These are phyloP conservation scores for Stomatorhinus walkeri DNA, from an alignment of 2,797 vertebrate species.

Conservation along the genomic window DNA sequence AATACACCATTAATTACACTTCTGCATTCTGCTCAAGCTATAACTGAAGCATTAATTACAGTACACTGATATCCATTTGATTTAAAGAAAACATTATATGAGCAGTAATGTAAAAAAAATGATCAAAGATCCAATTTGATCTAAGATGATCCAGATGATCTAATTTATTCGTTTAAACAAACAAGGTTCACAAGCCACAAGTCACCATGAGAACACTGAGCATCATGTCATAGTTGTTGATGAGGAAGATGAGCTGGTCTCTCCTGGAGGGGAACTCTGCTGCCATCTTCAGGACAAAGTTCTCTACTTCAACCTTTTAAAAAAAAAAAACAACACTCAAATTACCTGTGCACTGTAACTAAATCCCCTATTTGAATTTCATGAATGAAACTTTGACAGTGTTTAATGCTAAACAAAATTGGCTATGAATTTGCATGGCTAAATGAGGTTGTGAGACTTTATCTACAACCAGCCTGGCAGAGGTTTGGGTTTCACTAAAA, in stretches of 20 bases:
- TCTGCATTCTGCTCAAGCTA: background rate
- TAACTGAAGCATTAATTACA: background rate
- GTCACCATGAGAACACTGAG: conserved; percentile 81
- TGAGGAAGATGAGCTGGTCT: conserved; percentile 89
- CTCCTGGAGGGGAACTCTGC: conserved; percentile 86
- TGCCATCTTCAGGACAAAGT: conserved; percentile 88
- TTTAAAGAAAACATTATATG: background rate
- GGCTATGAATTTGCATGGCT: background rate
- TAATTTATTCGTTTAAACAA: background rate
- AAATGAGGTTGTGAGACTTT: background rate
- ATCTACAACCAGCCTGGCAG: background rate
- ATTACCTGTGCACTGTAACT: background rate
- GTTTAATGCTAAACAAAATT: background rate
- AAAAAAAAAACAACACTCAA: background rate
- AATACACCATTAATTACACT: background rate
- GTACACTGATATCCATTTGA: background rate
- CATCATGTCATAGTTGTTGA: conserved; percentile 97
- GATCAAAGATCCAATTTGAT: too few relatives aligned
- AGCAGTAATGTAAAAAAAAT: background rate
- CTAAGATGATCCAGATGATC: background rate
- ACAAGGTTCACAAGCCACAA: background rate
- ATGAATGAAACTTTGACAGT: background rate
- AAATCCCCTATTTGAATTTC: background rate
- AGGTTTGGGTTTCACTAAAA: background rate
- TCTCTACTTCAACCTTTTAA: conserved; percentile 79